These are phyloP conservation scores for Gasterosteus aculeatus DNA, from an alignment of 2,113 vertebrate genomes.

Conservation along the genomic window DNA sequence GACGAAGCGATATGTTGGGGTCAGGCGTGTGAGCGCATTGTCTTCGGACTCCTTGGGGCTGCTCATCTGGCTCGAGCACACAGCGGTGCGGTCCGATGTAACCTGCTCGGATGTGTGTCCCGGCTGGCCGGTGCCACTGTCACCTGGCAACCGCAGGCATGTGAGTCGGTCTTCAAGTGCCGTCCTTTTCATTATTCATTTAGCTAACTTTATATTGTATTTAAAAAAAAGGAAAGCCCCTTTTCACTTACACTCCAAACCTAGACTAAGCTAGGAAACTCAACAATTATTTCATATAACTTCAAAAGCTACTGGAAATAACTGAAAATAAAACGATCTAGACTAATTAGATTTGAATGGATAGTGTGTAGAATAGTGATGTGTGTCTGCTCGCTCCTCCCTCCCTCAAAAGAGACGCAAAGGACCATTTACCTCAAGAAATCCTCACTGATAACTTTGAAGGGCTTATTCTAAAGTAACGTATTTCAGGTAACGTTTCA, in stretches of 20 bases:
- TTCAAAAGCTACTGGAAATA: neutral
- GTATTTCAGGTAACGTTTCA: neutral
- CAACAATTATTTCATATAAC: neutral
- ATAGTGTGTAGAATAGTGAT: neutral
- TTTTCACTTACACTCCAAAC: neutral
- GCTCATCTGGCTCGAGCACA: neutral
- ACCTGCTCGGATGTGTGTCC: conserved; percentile 3
- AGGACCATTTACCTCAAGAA: too few relatives aligned
- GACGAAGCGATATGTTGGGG: too few relatives aligned
- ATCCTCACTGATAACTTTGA: neutral
- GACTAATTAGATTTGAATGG: neutral
- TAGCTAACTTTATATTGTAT: neutral
- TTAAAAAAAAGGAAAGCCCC: neutral
- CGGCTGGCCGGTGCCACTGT: neutral
- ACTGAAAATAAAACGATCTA: too few relatives aligned
- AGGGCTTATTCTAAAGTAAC: neutral
- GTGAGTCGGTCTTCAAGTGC: neutral
- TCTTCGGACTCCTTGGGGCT: neutral
- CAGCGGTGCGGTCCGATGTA: neutral
- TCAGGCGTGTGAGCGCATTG: neutral
- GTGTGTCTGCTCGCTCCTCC: neutral
- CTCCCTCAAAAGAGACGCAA: neutral
- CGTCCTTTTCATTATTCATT: neutral
- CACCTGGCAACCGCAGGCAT: conserved; percentile 34
- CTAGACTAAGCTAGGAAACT: neutral